Percentiles rank a stretch among this genome's conserved stretches.
Conservation (phyloP, 2,113 vertebrate species). For the Phrynosoma blainvillii region DNA sequence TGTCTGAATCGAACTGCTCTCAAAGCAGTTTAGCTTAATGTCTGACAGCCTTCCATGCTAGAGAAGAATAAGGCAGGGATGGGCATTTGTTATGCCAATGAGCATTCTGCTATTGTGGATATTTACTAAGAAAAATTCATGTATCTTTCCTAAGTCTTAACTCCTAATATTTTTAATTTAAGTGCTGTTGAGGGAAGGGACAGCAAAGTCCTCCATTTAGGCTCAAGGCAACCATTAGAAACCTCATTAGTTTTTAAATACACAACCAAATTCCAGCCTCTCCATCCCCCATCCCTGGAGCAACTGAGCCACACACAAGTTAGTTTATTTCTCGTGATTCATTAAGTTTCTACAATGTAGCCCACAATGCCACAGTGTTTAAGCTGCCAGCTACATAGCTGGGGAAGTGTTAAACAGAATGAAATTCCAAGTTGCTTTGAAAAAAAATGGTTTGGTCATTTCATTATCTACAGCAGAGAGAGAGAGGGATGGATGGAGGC, state of each 20-base stretch:
- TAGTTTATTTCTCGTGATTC: neutral
- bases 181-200: too few species aligned
- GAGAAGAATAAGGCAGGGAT: neutral
- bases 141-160: too few species aligned
- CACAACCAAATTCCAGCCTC: neutral
- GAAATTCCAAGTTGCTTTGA: neutral
- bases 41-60: neutral
- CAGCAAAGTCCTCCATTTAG: too few species aligned
- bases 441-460: neutral
- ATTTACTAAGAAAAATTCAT: neutral
- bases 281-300: neutral
- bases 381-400: neutral
- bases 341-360: conserved; percentile 22
- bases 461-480: neutral
- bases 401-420: neutral
- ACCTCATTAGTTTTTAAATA: neutral
- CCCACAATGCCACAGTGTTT: neutral
- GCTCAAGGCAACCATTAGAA: neutral
- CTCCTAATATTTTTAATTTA: too few species aligned
- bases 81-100: neutral
- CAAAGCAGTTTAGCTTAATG: neutral
- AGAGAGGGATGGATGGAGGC: neutral
- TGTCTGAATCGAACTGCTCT: neutral
- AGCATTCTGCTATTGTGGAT: neutral
- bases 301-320: neutral